Base-by-base conservation (phyloP, 2,888 invertebrate genomes). In the Cylindroiulus punctatus region DNA sequence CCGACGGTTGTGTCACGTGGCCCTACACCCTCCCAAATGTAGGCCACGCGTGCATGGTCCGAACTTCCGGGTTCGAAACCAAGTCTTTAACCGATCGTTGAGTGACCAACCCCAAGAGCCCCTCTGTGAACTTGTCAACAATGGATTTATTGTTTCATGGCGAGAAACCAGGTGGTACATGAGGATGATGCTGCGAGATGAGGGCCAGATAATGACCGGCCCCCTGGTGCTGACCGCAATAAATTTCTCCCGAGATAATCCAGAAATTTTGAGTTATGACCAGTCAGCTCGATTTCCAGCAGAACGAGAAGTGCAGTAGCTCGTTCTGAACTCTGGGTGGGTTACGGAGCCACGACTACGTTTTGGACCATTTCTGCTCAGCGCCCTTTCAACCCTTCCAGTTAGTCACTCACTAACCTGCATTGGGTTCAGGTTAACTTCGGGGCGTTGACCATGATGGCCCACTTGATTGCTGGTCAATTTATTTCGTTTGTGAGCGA, bases 41-140 rank as follows among this genome's bases (percentile, higher is more conserved):
- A 22, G 57, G 57, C 1, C 57, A 57, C 22, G 57, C 57, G n/a
- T 57, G 57, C 57, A 4, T 57, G 22, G 57, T 10, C 57, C 57
- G 22, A 57, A 57, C 57, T 57, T 57, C 57, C 57, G 57, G 57
- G 57, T 57, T 57, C 22, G 19, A 57, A 57, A 57, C 57, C 57
- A 19, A 5, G 52, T 19, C 52, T 52, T 52, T 47, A 52, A n/a
- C 52, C 52, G 52, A 5, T 52, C 52, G 57, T 57, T 22, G 19
- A 57, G 57, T 57, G 57, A 10, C 57, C 57, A n/a, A 22, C 57
- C 57, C 8, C 7, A 22, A 22, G 8, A 1, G 22, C 57, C 57
- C 57, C 57, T 57, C 57, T n/a, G 5, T 57, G 57, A 57, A 57
- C 57, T 57, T 57, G 57, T 57, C 57, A 57, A 57, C 57, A 57